Conservation (phyloP, 2,113 vertebrate species). For the Cyanoderma ruficeps region DNA sequence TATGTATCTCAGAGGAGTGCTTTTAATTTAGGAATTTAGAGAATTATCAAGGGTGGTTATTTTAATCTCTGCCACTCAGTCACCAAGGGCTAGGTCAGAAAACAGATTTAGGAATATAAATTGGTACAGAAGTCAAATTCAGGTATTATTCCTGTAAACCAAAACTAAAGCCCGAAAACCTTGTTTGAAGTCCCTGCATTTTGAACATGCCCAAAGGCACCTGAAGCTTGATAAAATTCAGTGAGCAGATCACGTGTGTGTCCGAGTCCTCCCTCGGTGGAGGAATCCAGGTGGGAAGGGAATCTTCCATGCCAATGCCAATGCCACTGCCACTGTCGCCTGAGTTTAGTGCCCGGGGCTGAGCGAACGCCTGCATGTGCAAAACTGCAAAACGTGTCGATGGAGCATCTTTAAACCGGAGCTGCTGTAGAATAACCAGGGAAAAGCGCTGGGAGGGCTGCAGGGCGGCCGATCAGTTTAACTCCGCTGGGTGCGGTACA, state of each 20-base stretch:
- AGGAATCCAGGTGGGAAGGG: neutral
- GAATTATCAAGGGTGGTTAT: slow-evolving; percentile 36
- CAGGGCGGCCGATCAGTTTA: neutral
- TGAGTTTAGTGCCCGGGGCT: neutral
- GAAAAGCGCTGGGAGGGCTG: neutral
- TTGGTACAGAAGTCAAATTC: neutral
- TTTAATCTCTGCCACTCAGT: slow-evolving; percentile 37
- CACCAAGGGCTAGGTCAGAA: neutral
- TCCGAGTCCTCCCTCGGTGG: neutral
- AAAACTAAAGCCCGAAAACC: neutral
- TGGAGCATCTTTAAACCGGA: neutral
- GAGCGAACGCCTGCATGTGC: neutral
- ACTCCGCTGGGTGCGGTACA: neutral
- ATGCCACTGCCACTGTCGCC: no score
- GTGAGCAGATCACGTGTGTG: fast-evolving
- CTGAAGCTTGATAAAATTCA: neutral
- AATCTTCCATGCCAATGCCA: neutral
- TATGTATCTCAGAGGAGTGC: slow-evolving; percentile 19
- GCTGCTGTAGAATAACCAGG: neutral
- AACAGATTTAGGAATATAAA: neutral
- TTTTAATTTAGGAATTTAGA: slow-evolving; percentile 46
- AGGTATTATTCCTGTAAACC: neutral
- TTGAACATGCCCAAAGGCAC: neutral
- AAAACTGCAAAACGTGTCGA: neutral
- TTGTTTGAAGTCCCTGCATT: neutral